Percentiles rank a stretch among this genome's conserved stretches.
Conservation (phyloP, 2,113 vertebrate genomes). For the Corythoichthys intestinalis region DNA sequence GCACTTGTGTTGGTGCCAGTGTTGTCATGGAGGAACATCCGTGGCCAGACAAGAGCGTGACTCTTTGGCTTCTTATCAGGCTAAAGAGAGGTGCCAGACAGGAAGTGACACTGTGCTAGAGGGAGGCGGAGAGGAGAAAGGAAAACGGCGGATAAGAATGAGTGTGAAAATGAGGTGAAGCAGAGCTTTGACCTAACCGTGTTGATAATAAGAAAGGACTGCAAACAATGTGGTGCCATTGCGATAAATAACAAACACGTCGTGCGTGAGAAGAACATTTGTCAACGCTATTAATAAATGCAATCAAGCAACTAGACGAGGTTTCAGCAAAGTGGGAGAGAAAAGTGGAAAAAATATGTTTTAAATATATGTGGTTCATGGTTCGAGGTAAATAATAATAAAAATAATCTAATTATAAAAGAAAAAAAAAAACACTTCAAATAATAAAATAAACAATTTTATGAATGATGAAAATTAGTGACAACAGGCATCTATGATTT, state of each 20-base stretch:
- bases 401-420: too few species aligned
- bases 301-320: not conserved
- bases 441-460: too few species aligned
- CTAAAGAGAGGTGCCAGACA: slow-evolving; percentile 47
- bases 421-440: too few species aligned
- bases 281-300: not conserved
- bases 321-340: not conserved
- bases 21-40: slow-evolving; percentile 48
- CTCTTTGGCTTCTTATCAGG: slow-evolving; percentile 48
- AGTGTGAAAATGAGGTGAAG: slow-evolving; percentile 11
- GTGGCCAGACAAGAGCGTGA: slow-evolving; percentile 45
- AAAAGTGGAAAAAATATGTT: not conserved
- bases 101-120: slow-evolving; percentile 46
- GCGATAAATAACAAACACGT: not conserved
- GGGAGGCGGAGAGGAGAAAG: not conserved
- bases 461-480: too few species aligned
- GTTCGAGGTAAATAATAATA: not conserved
- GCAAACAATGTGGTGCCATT: slow-evolving; percentile 1
- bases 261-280: not conserved
- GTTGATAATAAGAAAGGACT: slow-evolving; percentile 18
- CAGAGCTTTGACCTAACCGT: slow-evolving; percentile 7
- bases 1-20: slow-evolving; percentile 40
- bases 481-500: too few species aligned
- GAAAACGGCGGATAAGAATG: slow-evolving; percentile 21
- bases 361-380: too few species aligned